Base-by-base conservation (phyloP, 2,888 invertebrate genomes). In the Fragum sueziense region DNA sequence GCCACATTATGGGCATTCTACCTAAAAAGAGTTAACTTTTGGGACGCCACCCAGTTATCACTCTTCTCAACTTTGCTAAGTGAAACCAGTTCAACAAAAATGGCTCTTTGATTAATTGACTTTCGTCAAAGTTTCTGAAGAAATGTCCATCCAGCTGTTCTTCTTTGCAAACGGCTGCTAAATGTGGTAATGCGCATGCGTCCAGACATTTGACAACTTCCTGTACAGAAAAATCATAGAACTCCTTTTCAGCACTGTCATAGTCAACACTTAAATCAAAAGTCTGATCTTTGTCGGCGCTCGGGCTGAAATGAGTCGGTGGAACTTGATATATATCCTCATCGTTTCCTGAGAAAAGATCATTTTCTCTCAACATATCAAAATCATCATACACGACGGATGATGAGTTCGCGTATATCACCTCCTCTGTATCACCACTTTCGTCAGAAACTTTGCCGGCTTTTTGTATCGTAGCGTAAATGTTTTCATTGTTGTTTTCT, bases 141-240 rank as follows among this genome's bases (percentile, higher is more conserved):
- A 78, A 84, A 25, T 77, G 69, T 1, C 86, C 86, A 51, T 86
- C 84, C 2, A 86, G 70, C 25, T 78, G 62, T 41, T 84, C 80
- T 20, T 76, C 62, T 20, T 79, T 61, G 68, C 86, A 86, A 0
- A 81, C 22, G 31, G 62, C 52, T 7, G 86, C 84, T 41, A 86
- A 70, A 47, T 74, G 68, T 0, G 74, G 61, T 3, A 86, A 62
- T 47, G 82, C 86, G 75, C 84, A 86, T 57, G 76, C 61, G n/a
- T 76, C 71, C 2, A 86, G 54, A 74, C 80, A 80, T 7, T 76
- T 72, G 0, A 70, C 77, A 29, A 86, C 54, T 59, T 86, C 82
- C n/a, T 76, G 73, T 1, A 84, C 78, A n/a, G 76, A 74, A 29
- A 69, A 75, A 22, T 34, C 33, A 52, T 74, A 79, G 57, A 80